A percentile compares a stretch with the other conserved stretches of the same genome.
Conservation (phyloP, 2,888 invertebrate genomes). For the Eristalis arbustorum region DNA sequence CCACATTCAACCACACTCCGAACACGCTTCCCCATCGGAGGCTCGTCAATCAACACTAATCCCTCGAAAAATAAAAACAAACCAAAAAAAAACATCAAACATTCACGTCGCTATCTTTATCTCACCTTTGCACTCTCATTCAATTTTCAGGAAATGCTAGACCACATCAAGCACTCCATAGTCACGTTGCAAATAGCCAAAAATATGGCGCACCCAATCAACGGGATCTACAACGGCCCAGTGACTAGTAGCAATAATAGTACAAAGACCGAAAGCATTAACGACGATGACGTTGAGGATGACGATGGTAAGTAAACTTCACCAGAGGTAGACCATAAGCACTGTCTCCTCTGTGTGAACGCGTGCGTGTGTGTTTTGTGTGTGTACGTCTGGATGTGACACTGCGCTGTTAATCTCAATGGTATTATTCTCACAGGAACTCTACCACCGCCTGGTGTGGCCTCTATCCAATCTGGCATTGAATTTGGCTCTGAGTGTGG, state of each 20-base stretch:
- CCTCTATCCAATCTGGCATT: slow-evolving; percentile 82
- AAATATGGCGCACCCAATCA: slow-evolving; percentile 95
- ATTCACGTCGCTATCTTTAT: neutral
- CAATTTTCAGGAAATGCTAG: slow-evolving; percentile 90
- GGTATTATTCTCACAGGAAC: slow-evolving; percentile 59
- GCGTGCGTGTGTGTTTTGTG: neutral
- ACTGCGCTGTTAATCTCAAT: slow-evolving; percentile 47
- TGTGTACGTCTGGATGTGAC: neutral
- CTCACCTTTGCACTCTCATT: neutral
- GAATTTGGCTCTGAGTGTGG: slow-evolving; percentile 85
- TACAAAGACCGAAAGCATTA: slow-evolving; percentile 67
- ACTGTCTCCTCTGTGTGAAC: neutral
- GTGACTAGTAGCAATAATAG: slow-evolving; percentile 71
- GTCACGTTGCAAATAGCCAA: slow-evolving; percentile 98
- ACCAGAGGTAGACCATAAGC: neutral
- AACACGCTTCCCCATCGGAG: neutral
- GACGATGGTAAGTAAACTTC: slow-evolving; percentile 56
- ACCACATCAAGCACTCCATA: slow-evolving; percentile 98
- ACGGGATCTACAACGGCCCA: slow-evolving; percentile 91
- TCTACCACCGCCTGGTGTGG: slow-evolving; percentile 60
- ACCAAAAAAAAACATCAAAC: neutral
- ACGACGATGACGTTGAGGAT: slow-evolving; percentile 70
- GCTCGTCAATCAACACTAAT: neutral
- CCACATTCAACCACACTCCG: neutral
- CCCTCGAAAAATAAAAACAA: neutral